A percentile compares a stretch with the other conserved stretches of the same genome.
Conservation (phyloP, 2,113 vertebrate genomes). For the Anolis sagrei region DNA sequence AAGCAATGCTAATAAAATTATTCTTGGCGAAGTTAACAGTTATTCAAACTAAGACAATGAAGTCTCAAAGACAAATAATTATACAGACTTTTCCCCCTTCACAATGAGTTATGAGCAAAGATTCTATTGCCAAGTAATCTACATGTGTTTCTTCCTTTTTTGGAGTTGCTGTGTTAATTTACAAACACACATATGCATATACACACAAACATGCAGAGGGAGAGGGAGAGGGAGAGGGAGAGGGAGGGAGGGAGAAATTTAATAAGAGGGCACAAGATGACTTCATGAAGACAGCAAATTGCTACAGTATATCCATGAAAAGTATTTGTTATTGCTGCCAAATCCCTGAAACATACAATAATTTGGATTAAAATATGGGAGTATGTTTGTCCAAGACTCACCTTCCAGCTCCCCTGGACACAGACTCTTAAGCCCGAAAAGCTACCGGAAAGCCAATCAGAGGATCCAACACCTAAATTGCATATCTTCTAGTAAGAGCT, state of each 20-base stretch:
- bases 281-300: constrained; percentile 28
- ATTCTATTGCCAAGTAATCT: constrained; percentile 37
- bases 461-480: too few species aligned
- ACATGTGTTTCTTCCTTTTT: constrained; percentile 12
- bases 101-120: constrained; percentile 1
- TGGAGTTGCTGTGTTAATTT: not conserved
- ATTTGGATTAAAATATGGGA: too few species aligned
- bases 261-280: constrained; percentile 6
- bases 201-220: not conserved
- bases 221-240: too few species aligned
- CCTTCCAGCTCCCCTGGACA: too few species aligned
- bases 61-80: constrained; percentile 34
- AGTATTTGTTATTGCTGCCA: too few species aligned
- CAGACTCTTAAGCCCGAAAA: too few species aligned
- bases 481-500: too few species aligned
- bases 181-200: too few species aligned
- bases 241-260: not conserved
- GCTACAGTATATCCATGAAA: constrained; percentile 20
- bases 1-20: constrained; percentile 21
- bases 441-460: too few species aligned
- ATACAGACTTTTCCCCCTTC: constrained; percentile 23
- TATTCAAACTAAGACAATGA: constrained; percentile 46
- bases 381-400: too few species aligned
- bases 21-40: constrained; percentile 17
- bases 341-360: too few species aligned